These are phyloP conservation scores for Peromyscus aztecus DNA, from an alignment of 2,797 vertebrate species.

Conservation along the genomic window DNA sequence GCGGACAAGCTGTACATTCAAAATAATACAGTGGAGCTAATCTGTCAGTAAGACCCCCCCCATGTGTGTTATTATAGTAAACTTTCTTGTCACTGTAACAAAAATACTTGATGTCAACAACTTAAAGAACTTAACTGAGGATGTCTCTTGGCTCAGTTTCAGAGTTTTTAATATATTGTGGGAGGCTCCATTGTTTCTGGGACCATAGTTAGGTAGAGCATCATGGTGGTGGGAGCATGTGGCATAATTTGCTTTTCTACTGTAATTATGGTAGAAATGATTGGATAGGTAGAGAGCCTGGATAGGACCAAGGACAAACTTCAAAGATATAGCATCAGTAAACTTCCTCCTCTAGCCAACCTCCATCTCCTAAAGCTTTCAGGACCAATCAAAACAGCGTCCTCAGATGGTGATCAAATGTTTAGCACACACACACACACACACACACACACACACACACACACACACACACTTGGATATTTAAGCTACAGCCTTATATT, in stretches of 20 bases:
- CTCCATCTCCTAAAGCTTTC: background rate
- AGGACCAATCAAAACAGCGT: background rate
- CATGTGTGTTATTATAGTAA: no score
- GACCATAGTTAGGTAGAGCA: background rate
- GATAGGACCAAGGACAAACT: background rate
- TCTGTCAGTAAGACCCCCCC: accelerated
- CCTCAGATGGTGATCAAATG: background rate
- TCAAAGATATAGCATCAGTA: background rate
- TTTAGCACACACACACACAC: background rate
- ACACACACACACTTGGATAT: background rate
- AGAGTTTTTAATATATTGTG: background rate
- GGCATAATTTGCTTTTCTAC: background rate
- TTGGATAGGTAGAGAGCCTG: background rate
- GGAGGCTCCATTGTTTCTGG: background rate
- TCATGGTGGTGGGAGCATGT: background rate
- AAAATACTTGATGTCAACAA: background rate
- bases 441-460: background rate
- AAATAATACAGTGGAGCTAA: background rate
- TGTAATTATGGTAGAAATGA: background rate
- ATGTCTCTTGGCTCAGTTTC: background rate
- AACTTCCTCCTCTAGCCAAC: background rate
- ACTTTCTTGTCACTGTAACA: background rate
- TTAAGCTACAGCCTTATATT: background rate
- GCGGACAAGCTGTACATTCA: background rate
- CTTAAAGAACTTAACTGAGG: background rate